Evolutionary conservation across 2,888 invertebrate genomes (phyloP), one percentile per base, ranked within the genome.

Genomic region (Branchellion lobata): DNA sequence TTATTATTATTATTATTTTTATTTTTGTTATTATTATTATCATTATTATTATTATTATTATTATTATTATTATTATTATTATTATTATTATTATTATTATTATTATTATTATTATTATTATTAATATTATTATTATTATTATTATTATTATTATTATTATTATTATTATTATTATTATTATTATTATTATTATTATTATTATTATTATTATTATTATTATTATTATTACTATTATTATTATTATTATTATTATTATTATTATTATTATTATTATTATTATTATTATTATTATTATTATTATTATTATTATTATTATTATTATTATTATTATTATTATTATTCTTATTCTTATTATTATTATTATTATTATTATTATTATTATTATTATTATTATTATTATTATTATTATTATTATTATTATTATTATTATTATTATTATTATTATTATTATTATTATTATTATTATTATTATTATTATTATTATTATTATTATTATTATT

Each of bases 191-290:
- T n/a, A 8, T 65, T 3, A 65, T 65, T 5, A 11, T 5, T 8
- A 65, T 5, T 27, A 65, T 65, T 65, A 29, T 65, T n/a, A 21
- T 27, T 65, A 65, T 21, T 65, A 27, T 65, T 29, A 29, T 21
- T 29, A 65, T 65, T 65, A 65, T 29, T 65, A 65, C 21, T 65
- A 65, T 65, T 65, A 65, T 29, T 65, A 65, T 65, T 65, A 65
- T 65, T 65, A 65, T 65, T 65, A 65, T 65, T 65, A 65, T 65
- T 65, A 65, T 65, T 65, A 65, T 65, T 65, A 65, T 65, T 65
- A 65, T 65, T 65, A 65, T 65, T 65, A 65, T 65, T 65, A 65
- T 65, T 65, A 65, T 65, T 65, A 65, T 65, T 65, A 65, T 65
- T 65, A 65, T 65, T 65, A 65, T 65, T 65, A 65, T 65, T 65